Evolutionary conservation across 2,797 vertebrate species (phyloP), one percentile per base, ranked within the genome.

Genomic region (Peromyscus melanophrys): DNA sequence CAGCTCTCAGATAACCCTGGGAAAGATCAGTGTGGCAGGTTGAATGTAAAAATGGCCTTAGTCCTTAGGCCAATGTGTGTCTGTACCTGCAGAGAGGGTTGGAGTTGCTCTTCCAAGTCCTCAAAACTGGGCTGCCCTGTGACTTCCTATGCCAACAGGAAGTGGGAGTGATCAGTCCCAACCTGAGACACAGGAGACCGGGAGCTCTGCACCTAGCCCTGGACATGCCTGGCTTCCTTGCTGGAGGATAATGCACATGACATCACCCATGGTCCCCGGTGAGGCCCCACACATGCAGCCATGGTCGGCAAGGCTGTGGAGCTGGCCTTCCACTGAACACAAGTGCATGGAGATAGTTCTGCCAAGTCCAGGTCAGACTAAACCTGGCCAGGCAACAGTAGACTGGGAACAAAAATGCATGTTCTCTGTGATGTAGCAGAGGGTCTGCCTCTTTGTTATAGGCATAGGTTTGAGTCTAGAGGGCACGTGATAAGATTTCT

Each of bases 11-110:
- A 0, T 29, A 23, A 46, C 7, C 27, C 31, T 37, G 83, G 23
- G 19, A 7, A 2, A 23, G 46, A 71, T 17, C 23, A 8, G 46
- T 5, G 4, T 69, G 71, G 34, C 57, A 69, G 27, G 19, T 4
- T 7, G 71, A 73, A 31, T 46, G 82, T 17, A 49, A 52, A 69
- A 37, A 37, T 0, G 9, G 31, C 40, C 63, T 14, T 55, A 0
- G 40, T n/a, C 34, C 49, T 73, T 16, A 1, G 31, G 1, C 0
- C 3, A 10, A 1, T 5, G 0, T 12, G n/a, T 31, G 16, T 5
- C 21, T 37, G 49, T 21, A 82, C 37, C 59, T 92, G 37, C 19
- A 77, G 87, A 43, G 49, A 9, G 40, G 57, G 6, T 61, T 2
- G 9, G 77, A 34, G 16, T 27, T 49, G 0, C 73, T 49, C n/a